Evolutionary conservation across 1,140 invertebrate species (phyloP), one percentile per base, ranked within the genome.

Genomic region (Megalonaias nervosa): DNA sequence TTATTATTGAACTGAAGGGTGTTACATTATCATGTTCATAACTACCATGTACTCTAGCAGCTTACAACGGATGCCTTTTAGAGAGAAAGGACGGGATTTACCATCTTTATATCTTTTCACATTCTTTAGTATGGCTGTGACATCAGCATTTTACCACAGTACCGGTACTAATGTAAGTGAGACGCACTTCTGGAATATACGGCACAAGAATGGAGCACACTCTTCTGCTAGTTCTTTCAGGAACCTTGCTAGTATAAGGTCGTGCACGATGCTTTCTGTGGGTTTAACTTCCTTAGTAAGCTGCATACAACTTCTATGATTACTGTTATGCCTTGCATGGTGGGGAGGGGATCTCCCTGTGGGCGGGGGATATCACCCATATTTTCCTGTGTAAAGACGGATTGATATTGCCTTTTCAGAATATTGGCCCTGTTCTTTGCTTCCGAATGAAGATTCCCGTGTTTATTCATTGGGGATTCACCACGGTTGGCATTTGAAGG

Each of bases 41-140:
- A 48, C 68, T 6, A 81, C 38, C 11, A 74, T 70, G 48, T 81
- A 75, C 55, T 81, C 79, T 17, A 73, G 17, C 9, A 82, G 13
- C 59, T 82, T 81, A 31, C 66, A 81, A 19, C 11, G 60, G 17
- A 82, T 75, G 31, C 78, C 80, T 31, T 77, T 80, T 13, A 82
- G 59, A 12, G 71, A 80, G 1, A 81, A 55, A 11, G 74, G 82
- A 6, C 73, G n/a, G n/a, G n/a, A n/a, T n/a, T n/a, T n/a, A n/a
- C n/a, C 66, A 57, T 69, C 21, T 58, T 76, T 69, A 57, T 68
- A 21, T 65, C 23, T 56, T 55, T 75, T 60, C 1, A 72, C 72
- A 64, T 75, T 81, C 67, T 75, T 82, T 19, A n/a, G 71, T 26
- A 71, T 61, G 12, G 59, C 64, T 17, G 75, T 60, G 6, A 75